These are phyloP conservation scores for Anomalospiza imberbis DNA, from an alignment of 2,797 vertebrate genomes.

Conservation along the genomic window DNA sequence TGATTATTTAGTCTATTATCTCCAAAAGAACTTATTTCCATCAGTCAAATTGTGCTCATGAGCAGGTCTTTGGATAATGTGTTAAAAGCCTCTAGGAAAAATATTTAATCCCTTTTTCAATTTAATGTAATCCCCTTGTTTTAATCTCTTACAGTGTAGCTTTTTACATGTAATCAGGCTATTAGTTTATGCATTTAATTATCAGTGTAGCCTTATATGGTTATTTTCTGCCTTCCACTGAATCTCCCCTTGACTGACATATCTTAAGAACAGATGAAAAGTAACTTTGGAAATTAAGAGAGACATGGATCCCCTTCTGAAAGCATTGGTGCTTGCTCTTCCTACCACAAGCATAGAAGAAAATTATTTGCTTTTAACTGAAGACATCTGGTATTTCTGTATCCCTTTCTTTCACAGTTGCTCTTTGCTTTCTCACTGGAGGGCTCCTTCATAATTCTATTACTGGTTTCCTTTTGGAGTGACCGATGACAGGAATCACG, in stretches of 20 bases:
- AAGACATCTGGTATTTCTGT: neutral
- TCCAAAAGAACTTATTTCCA: slow-evolving; percentile 30
- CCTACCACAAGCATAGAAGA: neutral
- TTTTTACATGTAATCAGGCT: slow-evolving; percentile 26
- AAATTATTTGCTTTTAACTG: neutral
- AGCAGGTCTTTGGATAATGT: slow-evolving; percentile 35
- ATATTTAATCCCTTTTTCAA: slow-evolving; percentile 50
- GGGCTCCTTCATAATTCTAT: neutral
- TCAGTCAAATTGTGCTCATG: slow-evolving; percentile 12
- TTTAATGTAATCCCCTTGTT: slow-evolving; percentile 41
- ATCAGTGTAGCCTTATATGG: neutral
- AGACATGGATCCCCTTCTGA: neutral
- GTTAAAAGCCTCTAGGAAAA: slow-evolving; percentile 48
- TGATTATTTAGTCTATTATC: slow-evolving; percentile 33
- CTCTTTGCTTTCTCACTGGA: neutral
- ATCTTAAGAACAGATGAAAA: neutral
- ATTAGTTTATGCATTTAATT: slow-evolving; percentile 44
- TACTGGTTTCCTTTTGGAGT: neutral
- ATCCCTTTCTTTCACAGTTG: neutral
- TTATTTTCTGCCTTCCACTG: neutral
- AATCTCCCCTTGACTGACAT: neutral
- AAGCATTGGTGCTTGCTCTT: neutral
- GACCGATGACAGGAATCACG: neutral
- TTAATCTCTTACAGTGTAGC: slow-evolving; percentile 27
- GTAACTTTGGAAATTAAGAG: neutral